phyloP scores from a whole-genome alignment of 2,797 vertebrate genomes.

The Leuciscus waleckii region DNA sequence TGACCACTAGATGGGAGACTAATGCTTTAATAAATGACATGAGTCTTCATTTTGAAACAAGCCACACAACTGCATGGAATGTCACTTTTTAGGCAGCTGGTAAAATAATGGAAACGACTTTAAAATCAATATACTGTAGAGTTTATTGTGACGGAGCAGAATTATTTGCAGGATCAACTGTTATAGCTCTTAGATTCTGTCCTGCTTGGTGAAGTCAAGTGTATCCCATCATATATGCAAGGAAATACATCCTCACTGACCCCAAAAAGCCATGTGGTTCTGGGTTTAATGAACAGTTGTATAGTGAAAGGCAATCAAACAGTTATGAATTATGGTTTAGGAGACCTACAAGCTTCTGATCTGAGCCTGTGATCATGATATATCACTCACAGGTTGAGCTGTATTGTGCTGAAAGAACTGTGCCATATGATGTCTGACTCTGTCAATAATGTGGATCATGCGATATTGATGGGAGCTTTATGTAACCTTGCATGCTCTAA shows the following conservation, averaged over 20 bases:
- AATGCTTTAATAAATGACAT: conserved; percentile 57
- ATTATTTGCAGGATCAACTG: neutral
- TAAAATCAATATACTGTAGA: neutral
- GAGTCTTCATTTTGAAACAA: conserved; percentile 17
- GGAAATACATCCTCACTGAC: neutral
- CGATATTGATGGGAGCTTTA: neutral
- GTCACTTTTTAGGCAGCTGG: neutral
- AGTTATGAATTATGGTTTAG: neutral
- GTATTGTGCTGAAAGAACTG: neutral
- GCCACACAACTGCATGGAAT: neutral
- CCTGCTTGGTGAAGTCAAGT: neutral
- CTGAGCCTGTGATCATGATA: neutral
- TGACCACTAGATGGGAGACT: conserved; percentile 78
- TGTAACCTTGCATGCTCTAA: neutral
- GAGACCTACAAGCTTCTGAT: neutral
- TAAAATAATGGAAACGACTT: neutral
- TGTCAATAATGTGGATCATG: conserved; percentile 16
- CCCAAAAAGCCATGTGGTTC: neutral
- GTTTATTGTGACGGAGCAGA: neutral
- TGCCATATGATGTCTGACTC: neutral
- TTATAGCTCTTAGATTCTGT: neutral
- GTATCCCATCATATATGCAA: neutral
- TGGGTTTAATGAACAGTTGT: neutral
- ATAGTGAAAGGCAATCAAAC: neutral
- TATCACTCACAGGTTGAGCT: neutral